Percentiles rank a stretch among this genome's conserved stretches.
Evolutionary conservation across 2,888 invertebrate genomes (phyloP).

Genomic region (Caenorhabditis becei): DNA sequence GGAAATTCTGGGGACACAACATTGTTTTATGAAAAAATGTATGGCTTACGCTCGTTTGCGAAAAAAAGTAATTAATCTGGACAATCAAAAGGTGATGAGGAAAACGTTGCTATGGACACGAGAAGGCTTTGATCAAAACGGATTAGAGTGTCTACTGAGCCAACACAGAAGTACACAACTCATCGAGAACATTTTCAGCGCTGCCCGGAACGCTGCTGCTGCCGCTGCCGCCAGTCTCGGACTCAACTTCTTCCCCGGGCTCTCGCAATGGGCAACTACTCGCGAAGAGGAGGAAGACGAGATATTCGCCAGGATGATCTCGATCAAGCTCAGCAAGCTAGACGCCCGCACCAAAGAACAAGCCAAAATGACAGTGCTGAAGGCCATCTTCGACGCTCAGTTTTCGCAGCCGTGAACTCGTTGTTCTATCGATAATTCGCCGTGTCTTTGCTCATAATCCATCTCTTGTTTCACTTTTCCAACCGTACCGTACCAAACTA

Average conservation of each 20-base stretch:
- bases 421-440: not conserved
- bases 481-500: slow-evolving; percentile 24
- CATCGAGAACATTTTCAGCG: slow-evolving; percentile 18
- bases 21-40: too few relatives aligned
- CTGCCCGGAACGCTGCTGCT: slow-evolving; percentile 45
- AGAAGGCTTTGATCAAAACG: too few relatives aligned
- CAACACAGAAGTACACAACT: too few relatives aligned
- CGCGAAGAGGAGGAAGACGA: slow-evolving; percentile 70
- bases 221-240: slow-evolving; percentile 54
- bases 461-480: slow-evolving; percentile 46
- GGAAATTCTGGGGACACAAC: too few relatives aligned
- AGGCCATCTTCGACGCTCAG: slow-evolving; percentile 62
- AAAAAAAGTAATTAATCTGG: too few relatives aligned
- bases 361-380: slow-evolving; percentile 59
- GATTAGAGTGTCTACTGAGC: too few relatives aligned
- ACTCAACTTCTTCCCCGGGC: slow-evolving; percentile 26
- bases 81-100: too few relatives aligned
- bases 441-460: slow-evolving; percentile 45
- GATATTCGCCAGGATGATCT: slow-evolving; percentile 64
- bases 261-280: slow-evolving; percentile 38
- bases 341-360: slow-evolving; percentile 60
- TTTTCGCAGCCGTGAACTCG: slow-evolving; percentile 10
- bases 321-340: slow-evolving; percentile 58
- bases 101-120: too few relatives aligned
- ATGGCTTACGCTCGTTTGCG: too few relatives aligned